phyloP scores from a whole-genome alignment of 2,888 invertebrate species.

The Cephalotes varians region DNA sequence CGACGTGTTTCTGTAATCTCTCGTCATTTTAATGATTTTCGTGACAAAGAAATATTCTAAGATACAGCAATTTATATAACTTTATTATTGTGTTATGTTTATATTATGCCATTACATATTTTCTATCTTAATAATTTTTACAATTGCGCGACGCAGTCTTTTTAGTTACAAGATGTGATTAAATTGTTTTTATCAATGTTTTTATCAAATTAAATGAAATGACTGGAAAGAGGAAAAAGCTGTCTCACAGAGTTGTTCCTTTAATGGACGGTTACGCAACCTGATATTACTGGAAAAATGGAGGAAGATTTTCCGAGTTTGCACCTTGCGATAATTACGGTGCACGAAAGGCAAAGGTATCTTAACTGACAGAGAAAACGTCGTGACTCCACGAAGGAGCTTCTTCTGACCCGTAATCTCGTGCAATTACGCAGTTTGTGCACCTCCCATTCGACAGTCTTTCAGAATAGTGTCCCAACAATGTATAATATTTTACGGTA shows the following conservation, averaged over 20 bases:
- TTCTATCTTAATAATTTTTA: neutral
- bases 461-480: conserved; percentile 58
- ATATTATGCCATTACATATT: neutral
- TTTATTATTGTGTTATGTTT: neutral
- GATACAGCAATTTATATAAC: neutral
- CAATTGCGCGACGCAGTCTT: neutral
- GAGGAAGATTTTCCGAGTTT: conserved; percentile 80
- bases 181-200: conserved; percentile 3
- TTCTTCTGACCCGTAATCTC: conserved; percentile 79
- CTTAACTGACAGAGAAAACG: conserved; percentile 64
- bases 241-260: conserved; percentile 22
- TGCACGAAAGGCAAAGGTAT: conserved; percentile 66
- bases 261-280: conserved; percentile 67
- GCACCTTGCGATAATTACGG: conserved; percentile 83
- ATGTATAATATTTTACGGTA: conserved; percentile 29
- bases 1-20: conserved; percentile 44
- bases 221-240: neutral
- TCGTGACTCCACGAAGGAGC: conserved; percentile 66
- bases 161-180: neutral
- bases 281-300: conserved; percentile 75
- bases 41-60: neutral
- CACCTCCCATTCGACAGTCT: conserved; percentile 73
- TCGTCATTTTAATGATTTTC: conserved; percentile 47
- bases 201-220: conserved; percentile 30
- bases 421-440: conserved; percentile 80